These are phyloP conservation scores for Ommatoiulus sabulosus DNA, from an alignment of 2,888 invertebrate species.

Conservation along the genomic window DNA sequence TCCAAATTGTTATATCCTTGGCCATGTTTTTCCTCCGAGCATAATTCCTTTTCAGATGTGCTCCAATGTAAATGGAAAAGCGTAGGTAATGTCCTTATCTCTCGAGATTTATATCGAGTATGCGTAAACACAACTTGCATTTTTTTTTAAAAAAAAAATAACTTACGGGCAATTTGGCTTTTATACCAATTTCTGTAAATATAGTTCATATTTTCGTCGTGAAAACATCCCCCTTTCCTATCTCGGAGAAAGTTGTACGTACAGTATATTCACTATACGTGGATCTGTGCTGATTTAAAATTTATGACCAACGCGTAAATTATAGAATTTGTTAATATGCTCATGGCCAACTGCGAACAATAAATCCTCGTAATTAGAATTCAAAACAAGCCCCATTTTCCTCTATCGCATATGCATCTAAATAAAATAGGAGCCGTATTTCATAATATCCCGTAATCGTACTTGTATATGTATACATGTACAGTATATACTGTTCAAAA, in stretches of 20 bases:
- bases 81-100: background rate
- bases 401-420: background rate
- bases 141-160: background rate
- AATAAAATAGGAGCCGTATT: background rate
- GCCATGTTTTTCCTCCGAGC: background rate
- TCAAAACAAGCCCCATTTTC: background rate
- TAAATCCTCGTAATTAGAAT: conserved; percentile 26
- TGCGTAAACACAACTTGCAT: background rate
- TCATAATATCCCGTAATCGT: background rate
- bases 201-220: background rate
- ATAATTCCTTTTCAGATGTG: background rate
- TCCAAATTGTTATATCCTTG: background rate
- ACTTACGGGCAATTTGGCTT: background rate
- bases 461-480: background rate
- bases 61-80: background rate
- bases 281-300: background rate
- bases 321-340: conserved; percentile 12
- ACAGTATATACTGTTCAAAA: background rate
- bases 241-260: background rate
- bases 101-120: background rate
- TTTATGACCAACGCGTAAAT: background rate
- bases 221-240: background rate
- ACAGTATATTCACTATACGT: background rate
- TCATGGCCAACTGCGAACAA: conserved; percentile 5
- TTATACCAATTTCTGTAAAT: background rate